Evolutionary conservation across 2,113 vertebrate genomes (phyloP), one percentile per base, ranked within the genome.

Genomic region (Pangasianodon hypophthalmus): DNA sequence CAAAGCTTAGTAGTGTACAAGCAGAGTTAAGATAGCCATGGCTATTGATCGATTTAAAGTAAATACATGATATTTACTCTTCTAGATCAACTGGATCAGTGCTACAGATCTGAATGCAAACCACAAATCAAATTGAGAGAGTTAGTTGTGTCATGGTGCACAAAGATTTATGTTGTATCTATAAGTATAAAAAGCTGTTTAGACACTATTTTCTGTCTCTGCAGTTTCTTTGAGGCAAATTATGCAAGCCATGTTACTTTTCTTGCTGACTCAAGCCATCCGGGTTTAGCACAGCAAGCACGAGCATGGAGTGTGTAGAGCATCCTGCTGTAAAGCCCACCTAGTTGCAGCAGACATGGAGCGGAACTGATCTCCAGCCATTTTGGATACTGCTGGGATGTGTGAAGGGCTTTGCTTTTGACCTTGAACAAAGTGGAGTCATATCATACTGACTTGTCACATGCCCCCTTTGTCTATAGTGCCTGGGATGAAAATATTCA

Each of bases 231-330:
- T 62, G 62, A 71, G 48, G 13, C 44, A 71, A 83, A 44, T 88
- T 88, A 56, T 84, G 60, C 79, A 83, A 71, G 67, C 79, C 80
- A 46, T 48, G 62, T 71, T 37, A 41, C n/a, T 81, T 88, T 88
- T 88, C 60, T 44, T 88, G 64, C 80, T 88, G 88, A 88, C 79
- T 88, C 56, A 71, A 84, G 62, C 32, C 24, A 11, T 71, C 58
- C 80, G 10, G 32, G n/a, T 64, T 88, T 62, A 88, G 87, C 87
- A 88, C 11, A 46, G 64, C 86, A 64, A 64, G 19, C 86, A 62
- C 48, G 73, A 58, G 54, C 21, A 52, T 56, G 67, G 48, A 56
- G 48, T 73, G 62, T 67, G 69, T 21, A n/a, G 56, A 73, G 50
- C 56, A 56, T 60, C 64, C 84, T 32, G 52, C 60, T 62, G 56